These are phyloP conservation scores for Dendrolimus kikuchii DNA, from an alignment of 1,140 invertebrate genomes.

Conservation along the genomic window DNA sequence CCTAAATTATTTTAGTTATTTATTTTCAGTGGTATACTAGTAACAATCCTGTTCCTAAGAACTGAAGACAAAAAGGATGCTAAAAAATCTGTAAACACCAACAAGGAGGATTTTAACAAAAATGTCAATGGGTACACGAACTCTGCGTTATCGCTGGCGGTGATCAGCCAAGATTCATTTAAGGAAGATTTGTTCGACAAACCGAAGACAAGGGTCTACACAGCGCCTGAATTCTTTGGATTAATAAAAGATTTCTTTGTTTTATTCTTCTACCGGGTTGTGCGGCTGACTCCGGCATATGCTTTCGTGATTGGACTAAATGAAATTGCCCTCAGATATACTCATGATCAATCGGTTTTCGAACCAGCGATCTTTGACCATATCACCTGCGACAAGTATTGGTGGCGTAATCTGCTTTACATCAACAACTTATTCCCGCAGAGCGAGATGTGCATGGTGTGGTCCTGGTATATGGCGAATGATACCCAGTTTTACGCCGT, in stretches of 20 bases:
- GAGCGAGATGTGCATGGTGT: conserved; percentile 88
- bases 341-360: conserved; percentile 80
- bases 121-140: conserved; percentile 54
- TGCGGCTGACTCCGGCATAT: conserved; percentile 86
- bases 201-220: conserved; percentile 34
- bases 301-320: conserved; percentile 84
- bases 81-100: conserved; percentile 23
- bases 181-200: conserved; percentile 54
- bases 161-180: conserved; percentile 59
- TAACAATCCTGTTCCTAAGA: conserved; percentile 82
- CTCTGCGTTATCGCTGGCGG: conserved; percentile 54
- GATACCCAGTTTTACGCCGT: conserved; percentile 92
- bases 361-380: conserved; percentile 82
- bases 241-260: conserved; percentile 49
- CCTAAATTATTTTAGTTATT: conserved; percentile 4
- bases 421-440: conserved; percentile 86
- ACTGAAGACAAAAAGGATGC: conserved; percentile 69
- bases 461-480: conserved; percentile 94
- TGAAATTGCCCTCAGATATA: conserved; percentile 79
- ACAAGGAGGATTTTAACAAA: conserved; percentile 51
- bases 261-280: conserved; percentile 49
- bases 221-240: conserved; percentile 31
- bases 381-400: conserved; percentile 82
- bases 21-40: conserved; percentile 80
- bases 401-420: conserved; percentile 89